Percentiles rank a stretch among this genome's conserved stretches.
Conservation (phyloP, 2,797 vertebrate species). For the Myripristis murdjan region DNA sequence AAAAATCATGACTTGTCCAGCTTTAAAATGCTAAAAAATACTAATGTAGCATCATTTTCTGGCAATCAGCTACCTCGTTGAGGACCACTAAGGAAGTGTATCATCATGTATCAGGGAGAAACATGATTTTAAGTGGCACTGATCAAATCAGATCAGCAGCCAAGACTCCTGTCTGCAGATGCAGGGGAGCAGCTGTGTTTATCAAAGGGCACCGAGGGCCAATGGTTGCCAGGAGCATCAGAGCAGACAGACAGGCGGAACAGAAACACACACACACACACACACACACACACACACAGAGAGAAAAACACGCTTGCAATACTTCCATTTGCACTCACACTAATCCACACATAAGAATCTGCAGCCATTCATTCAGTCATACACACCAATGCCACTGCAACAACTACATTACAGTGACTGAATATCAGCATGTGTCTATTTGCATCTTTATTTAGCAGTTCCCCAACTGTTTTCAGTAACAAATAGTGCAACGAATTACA, state of each 20-base stretch:
- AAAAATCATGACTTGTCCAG: too few relatives aligned
- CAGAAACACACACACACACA: neutral
- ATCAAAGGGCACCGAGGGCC: constrained; percentile 52
- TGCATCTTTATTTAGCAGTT: neutral
- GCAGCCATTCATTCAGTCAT: neutral
- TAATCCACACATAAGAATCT: neutral
- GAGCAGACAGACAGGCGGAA: constrained; percentile 21
- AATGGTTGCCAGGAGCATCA: constrained; percentile 61
- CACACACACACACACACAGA: neutral
- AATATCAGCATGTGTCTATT: too few relatives aligned
- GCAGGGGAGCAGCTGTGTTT: constrained; percentile 74
- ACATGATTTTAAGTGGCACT: constrained; percentile 44
- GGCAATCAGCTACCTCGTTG: neutral
- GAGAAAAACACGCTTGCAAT: constrained; percentile 6
- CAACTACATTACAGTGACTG: neutral
- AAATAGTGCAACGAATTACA: too few relatives aligned
- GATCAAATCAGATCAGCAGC: constrained; percentile 50
- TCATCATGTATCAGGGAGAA: constrained; percentile 5
- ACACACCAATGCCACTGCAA: neutral
- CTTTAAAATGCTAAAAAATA: constrained; percentile 13
- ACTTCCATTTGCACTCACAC: neutral
- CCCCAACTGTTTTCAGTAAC: too few relatives aligned
- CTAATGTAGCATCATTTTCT: neutral
- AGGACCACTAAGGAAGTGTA: constrained; percentile 19
- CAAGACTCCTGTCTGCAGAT: constrained; percentile 49